Evolutionary conservation across 92 coral and sea anemone species (phyloP), one percentile per base, ranked within the genome.

Genomic region (Montipora capitata): DNA sequence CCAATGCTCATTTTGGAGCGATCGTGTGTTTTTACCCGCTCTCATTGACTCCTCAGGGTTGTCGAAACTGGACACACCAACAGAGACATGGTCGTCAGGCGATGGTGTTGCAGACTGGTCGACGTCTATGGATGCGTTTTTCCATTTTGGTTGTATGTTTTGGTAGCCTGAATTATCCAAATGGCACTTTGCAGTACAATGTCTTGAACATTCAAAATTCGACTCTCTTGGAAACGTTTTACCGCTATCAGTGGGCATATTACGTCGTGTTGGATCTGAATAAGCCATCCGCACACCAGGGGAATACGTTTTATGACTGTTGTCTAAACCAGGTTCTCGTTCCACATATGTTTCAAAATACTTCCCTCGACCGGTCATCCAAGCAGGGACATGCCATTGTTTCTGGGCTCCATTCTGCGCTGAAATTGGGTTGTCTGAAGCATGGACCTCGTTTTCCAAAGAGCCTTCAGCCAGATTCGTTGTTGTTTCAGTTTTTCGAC

Each of bases 1-100:
- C 10, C 49, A 52, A 49, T 6, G 17, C 0, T 68, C 76, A 10
- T 64, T 13, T 4, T 49, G 74, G n/a, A 38, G 35, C n/a, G 76
- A 39, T 15, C 35, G 54, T 14, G 48, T 16, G 20, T 49, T 49
- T 61, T 2, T 71, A 3, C 43, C 58, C 18, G 14, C 17, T 18
- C 7, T 9, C 43, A 61, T 44, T 17, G 15, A 57, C 7, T 66
- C 75, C 45, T 7, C 51, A 5, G 1, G 39, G 3, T 66, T 52
- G 38, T 52, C 76, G 10, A 39, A 15, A 40, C 75, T 67, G 76
- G 85, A 35, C 49, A 49, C 66, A 66, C 51, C 5, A 12, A 49
- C 63, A 5, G 52, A 48, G 35, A 27, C 35, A 3, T 65, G 35
- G 61, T 63, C 84, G 44, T 20, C 49, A 0, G 84, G 43, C 40